Evolutionary conservation across 2,113 vertebrate genomes (phyloP).

Genomic region (Hyaena hyaena): DNA sequence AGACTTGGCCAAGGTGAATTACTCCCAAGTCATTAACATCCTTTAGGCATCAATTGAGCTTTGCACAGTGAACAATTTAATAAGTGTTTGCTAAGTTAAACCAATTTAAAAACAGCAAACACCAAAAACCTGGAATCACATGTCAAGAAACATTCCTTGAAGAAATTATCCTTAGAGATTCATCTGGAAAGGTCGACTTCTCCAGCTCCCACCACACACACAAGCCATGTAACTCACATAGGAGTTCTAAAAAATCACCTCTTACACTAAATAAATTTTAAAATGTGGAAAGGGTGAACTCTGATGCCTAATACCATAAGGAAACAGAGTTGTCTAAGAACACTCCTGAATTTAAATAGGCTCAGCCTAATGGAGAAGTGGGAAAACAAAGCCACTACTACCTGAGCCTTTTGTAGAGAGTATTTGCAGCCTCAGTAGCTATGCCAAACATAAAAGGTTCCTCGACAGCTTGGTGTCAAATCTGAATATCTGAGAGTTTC

Average conservation of each 20-base stretch:
- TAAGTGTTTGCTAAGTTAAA: slow-evolving; percentile 73
- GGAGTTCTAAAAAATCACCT: background rate
- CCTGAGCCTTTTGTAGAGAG: background rate
- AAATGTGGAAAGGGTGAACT: slow-evolving; percentile 46
- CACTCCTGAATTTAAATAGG: slow-evolving; percentile 31
- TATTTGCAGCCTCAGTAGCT: background rate
- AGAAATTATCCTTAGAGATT: slow-evolving; percentile 70
- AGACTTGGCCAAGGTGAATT: slow-evolving; percentile 41
- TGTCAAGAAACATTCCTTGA: slow-evolving; percentile 70
- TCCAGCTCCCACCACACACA: background rate
- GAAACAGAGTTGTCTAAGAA: slow-evolving; percentile 48
- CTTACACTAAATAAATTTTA: slow-evolving; percentile 46
- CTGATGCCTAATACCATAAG: background rate
- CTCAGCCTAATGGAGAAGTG: background rate
- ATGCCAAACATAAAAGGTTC: slow-evolving; percentile 54
- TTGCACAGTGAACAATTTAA: slow-evolving; percentile 66
- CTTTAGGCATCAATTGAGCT: slow-evolving; percentile 51
- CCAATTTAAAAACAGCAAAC: slow-evolving; percentile 65
- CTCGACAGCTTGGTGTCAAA: slow-evolving; percentile 68
- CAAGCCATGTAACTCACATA: slow-evolving; percentile 28
- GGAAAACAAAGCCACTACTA: background rate
- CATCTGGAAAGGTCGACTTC: slow-evolving; percentile 27
- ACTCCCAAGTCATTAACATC: slow-evolving; percentile 53
- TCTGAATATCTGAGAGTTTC: slow-evolving; percentile 62
- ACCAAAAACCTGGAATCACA: slow-evolving; percentile 67